A percentile compares a stretch with the other conserved stretches of the same genome.
Evolutionary conservation across 37 sponge, comb jelly and placozoan species (phyloP).

Genomic region (Tethya wilhelma): DNA sequence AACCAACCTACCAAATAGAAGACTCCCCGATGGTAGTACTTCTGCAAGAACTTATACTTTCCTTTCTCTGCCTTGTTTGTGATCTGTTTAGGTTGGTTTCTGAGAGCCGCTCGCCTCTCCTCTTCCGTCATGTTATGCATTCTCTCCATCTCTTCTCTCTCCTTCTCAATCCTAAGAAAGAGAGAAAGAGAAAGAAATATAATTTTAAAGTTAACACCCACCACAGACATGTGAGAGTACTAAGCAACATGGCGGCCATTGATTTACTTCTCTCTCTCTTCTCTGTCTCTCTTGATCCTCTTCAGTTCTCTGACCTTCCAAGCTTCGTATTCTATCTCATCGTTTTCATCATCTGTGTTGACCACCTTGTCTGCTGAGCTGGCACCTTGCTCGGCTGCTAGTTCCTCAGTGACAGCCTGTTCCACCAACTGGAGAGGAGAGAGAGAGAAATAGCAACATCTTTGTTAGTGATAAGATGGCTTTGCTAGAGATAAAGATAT

Average conservation of each 20-base stretch:
- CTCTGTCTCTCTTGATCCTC: slow-evolving; percentile 95
- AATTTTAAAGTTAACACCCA: background rate
- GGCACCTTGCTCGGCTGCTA: slow-evolving; percentile 33
- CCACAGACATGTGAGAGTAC: background rate
- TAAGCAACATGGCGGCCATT: background rate
- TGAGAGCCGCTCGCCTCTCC: slow-evolving; percentile 71
- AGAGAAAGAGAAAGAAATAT: background rate
- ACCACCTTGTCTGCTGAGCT: slow-evolving; percentile 51
- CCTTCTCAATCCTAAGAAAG: slow-evolving; percentile 71
- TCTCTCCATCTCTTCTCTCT: slow-evolving; percentile 86
- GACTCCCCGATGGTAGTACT: slow-evolving; percentile 98
- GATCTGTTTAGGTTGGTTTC: slow-evolving; percentile 63
- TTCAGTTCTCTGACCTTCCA: slow-evolving; percentile 97
- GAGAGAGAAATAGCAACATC: background rate
- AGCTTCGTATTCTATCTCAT: slow-evolving; percentile 93
- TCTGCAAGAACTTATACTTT: slow-evolving; percentile 98
- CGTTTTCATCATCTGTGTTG: slow-evolving; percentile 97
- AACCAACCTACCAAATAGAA: slow-evolving; percentile 79
- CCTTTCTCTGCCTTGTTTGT: slow-evolving; percentile 89
- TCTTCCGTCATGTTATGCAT: slow-evolving; percentile 94
- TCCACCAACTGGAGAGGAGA: slow-evolving; percentile 31
- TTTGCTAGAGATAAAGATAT: background rate
- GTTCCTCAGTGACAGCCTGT: slow-evolving; percentile 36
- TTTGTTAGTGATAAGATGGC: too few relatives aligned
- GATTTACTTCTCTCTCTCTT: slow-evolving; percentile 88